Conservation (phyloP, 1,140 invertebrate species). For the Drosophila arawakana region DNA sequence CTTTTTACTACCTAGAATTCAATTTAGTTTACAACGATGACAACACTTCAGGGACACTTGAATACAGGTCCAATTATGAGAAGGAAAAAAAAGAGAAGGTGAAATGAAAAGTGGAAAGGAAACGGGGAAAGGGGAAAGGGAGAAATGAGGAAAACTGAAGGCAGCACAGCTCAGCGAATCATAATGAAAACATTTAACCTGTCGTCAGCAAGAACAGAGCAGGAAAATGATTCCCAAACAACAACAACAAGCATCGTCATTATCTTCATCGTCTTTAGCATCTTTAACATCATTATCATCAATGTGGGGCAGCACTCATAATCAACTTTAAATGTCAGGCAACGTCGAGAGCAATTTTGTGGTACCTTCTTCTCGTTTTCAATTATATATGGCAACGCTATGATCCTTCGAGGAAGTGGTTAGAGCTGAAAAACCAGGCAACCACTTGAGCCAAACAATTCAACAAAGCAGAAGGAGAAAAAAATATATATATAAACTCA, state of each 20-base stretch:
- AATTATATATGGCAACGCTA: conserved; percentile 68
- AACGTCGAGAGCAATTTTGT: conserved; percentile 51
- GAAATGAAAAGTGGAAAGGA: conserved; percentile 1
- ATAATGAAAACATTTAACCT: conserved; percentile 84
- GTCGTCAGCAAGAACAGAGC: conserved; percentile 66
- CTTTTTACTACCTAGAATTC: conserved; percentile 66
- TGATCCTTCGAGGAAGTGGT: conserved; percentile 74
- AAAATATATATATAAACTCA: background rate
- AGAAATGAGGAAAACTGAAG: conserved; percentile 27
- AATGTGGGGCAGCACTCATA: conserved; percentile 52
- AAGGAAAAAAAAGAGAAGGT: background rate
- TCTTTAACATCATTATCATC: background rate
- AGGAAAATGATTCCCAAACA: conserved; percentile 47
- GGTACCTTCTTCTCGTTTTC: conserved; percentile 64
- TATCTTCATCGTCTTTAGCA: background rate
- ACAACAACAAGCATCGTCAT: background rate
- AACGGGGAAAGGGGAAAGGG: background rate
- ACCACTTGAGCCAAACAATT: conserved; percentile 57
- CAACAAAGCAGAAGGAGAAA: conserved; percentile 2
- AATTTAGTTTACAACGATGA: conserved; percentile 63
- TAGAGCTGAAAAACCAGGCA: conserved; percentile 32
- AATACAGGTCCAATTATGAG: conserved; percentile 79
- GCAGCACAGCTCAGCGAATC: conserved; percentile 61
- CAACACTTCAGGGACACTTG: conserved; percentile 65
- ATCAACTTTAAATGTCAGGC: conserved; percentile 58